phyloP scores from a whole-genome alignment of 2,888 invertebrate genomes.

The Linnaemya vulpina region DNA sequence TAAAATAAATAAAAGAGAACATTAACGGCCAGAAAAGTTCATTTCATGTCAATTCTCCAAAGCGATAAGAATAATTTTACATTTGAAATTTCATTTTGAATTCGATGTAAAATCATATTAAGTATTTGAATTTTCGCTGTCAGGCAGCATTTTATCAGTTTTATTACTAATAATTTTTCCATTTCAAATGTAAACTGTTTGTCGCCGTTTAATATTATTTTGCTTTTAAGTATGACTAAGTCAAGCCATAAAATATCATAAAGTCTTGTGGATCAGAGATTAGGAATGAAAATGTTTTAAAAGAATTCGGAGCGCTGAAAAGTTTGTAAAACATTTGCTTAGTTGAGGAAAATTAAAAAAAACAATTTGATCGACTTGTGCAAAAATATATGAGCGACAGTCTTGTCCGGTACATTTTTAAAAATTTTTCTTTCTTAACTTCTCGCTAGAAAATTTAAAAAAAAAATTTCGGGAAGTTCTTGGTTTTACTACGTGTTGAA shows the following conservation, averaged over 20 bases:
- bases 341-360: no score
- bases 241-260: slow-evolving; percentile 5
- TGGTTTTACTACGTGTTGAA: no score
- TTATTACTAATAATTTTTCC: neutral
- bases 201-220: neutral
- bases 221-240: slow-evolving; percentile 1
- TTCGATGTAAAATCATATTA: neutral
- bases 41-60: slow-evolving; percentile 23
- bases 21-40: slow-evolving; percentile 26
- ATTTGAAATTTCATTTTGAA: neutral
- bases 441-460: no score
- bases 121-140: neutral
- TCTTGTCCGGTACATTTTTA: no score
- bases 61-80: slow-evolving; percentile 43
- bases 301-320: neutral
- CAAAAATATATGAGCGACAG: no score
- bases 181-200: no score
- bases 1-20: neutral
- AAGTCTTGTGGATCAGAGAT: neutral
- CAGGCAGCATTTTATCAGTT: slow-evolving; percentile 2
- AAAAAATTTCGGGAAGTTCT: no score
- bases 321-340: no score
- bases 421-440: no score
- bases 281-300: neutral
- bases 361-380: no score